Evolutionary conservation across 1,140 invertebrate species (phyloP), one percentile per base, ranked within the genome.

Genomic region (Bombus balteatus): DNA sequence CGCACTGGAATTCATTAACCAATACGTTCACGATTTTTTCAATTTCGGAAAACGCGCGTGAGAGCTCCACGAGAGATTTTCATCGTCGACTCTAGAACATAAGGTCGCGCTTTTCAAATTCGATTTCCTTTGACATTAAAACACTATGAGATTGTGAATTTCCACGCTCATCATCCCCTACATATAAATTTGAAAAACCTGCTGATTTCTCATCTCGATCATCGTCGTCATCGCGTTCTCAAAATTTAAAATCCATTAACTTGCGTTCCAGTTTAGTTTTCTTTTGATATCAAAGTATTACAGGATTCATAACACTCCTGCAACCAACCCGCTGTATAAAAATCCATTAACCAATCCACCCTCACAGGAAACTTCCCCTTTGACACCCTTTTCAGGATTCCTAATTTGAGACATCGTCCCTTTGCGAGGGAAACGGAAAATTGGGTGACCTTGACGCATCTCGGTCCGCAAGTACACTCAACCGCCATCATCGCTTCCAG

Each of bases 371-470:
- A 13, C 6, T 18, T 66, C 15, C 15, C 13, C 15, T 66, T 34
- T 18, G 65, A 34, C 8, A 34, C 1, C 22, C 3, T 39, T 37
- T 39, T 25, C 4, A 37, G 25, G 22, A 37, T 37, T 43, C 28
- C 10, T 6, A 28, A 39, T 3, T n/a, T 10, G 28, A 43, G 8
- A 8, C 41, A 0, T 41, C 28, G 13, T 13, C 1, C 32, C 22
- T 10, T 5, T 28, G 18, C 68, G 39, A 34, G 1, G 37, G 4
- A 71, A 39, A 32, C 4, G 15, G 9, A 12, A 34, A 79, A 79
- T 12, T 22, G 4, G 43, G 72, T 25, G 57, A 86, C 85, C 81
- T 83, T 87, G 41, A 15, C 25, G 37, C 59, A 39, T 32, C n/a
- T 53, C 32, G n/a, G 15, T 70, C 37, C 47, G 39, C 9, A 25